A percentile compares a stretch with the other conserved stretches of the same genome.
These are phyloP conservation scores for Misgurnus anguillicaudatus DNA, from an alignment of 2,113 vertebrate genomes.

Conservation along the genomic window DNA sequence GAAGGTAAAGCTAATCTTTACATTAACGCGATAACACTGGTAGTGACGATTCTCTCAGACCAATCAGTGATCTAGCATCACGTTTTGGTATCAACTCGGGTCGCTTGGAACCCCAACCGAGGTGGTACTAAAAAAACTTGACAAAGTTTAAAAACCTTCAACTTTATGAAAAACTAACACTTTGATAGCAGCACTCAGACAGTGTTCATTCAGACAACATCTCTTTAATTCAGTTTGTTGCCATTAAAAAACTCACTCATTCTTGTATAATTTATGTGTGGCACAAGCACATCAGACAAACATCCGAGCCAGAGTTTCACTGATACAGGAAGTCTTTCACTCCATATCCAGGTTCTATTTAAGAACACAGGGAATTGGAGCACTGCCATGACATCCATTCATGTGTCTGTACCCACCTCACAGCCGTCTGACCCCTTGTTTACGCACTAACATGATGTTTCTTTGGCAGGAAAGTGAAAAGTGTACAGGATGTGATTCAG, in stretches of 20 bases:
- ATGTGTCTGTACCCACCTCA: constrained; percentile 33
- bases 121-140: too few relatives aligned
- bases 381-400: constrained; percentile 26
- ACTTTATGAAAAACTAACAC: too few relatives aligned
- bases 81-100: too few relatives aligned
- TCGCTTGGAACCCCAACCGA: too few relatives aligned
- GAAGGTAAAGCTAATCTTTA: too few relatives aligned
- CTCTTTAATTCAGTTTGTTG: background rate
- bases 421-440: constrained; percentile 45
- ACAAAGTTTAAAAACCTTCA: too few relatives aligned
- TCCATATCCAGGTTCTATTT: constrained; percentile 13
- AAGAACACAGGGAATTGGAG: constrained; percentile 19
- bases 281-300: background rate
- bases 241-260: background rate
- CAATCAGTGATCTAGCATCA: too few relatives aligned
- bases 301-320: background rate
- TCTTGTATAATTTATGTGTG: background rate
- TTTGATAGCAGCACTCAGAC: background rate
- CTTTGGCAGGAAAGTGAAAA: constrained; percentile 44
- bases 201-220: background rate
- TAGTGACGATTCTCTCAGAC: too few relatives aligned
- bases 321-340: background rate
- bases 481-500: constrained; percentile 48
- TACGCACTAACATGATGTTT: constrained; percentile 24
- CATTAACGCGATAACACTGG: too few relatives aligned